Conservation (phyloP, 2,888 invertebrate species). For the Furcula furcula region DNA sequence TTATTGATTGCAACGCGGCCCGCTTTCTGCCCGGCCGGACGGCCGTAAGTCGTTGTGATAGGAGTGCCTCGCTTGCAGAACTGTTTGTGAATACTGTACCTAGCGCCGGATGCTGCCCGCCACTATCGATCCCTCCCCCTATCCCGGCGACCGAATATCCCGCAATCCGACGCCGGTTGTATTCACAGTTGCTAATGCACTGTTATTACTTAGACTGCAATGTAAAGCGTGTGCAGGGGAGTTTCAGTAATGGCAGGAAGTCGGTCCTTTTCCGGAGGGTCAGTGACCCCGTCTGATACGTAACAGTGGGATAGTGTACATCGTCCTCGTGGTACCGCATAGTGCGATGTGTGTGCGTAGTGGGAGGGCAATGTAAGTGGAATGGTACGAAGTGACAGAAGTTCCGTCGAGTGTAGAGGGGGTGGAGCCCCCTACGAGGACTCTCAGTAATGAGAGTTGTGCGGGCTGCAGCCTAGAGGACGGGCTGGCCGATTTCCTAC, state of each 20-base stretch:
- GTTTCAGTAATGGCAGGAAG: slow-evolving; percentile 21
- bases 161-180: slow-evolving; percentile 7
- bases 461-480: slow-evolving; percentile 2
- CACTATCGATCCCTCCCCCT: slow-evolving; percentile 1
- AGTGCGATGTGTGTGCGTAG: not conserved
- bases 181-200: slow-evolving; percentile 8
- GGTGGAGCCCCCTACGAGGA: slow-evolving; percentile 7
- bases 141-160: not conserved
- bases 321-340: slow-evolving; percentile 2
- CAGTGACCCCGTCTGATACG: slow-evolving; percentile 17
- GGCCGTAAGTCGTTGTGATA: not conserved
- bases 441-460: slow-evolving; percentile 19
- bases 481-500: slow-evolving; percentile 1
- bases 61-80: not conserved
- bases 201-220: slow-evolving; percentile 9
- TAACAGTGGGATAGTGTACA: slow-evolving; percentile 4
- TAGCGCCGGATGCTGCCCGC: slow-evolving; percentile 8
- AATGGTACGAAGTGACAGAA: slow-evolving; percentile 1
- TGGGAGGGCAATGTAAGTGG: slow-evolving; percentile 4
- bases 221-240: slow-evolving; percentile 11
- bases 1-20: slow-evolving; percentile 3
- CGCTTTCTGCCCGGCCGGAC: slow-evolving; percentile 6
- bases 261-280: slow-evolving; percentile 16
- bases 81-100: slow-evolving; percentile 1
- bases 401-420: slow-evolving; percentile 2